Evolutionary conservation across 2,888 invertebrate species (phyloP), one percentile per base, ranked within the genome.

Genomic region (Lampropteryx suffumata): DNA sequence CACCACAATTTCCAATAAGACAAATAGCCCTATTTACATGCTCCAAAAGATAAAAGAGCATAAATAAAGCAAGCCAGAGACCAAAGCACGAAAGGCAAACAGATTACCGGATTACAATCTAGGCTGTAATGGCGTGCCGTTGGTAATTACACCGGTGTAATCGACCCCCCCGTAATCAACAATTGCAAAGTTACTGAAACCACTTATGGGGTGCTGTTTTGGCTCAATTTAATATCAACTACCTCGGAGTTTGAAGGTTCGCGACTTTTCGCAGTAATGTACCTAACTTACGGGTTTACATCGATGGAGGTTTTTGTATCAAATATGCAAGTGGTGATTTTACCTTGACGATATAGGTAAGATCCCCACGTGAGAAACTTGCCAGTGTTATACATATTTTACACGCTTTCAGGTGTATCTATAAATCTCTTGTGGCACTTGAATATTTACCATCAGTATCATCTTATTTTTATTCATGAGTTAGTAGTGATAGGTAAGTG

Each of bases 101-200:
- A 68, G 69, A 73, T 71, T 65, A 64, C 50, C 46, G 52, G 69
- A 73, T 69, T 61, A 66, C 59, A 58, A 67, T 65, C 66, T 58
- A 57, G 43, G 50, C 52, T 50, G 51, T 57, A 58, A 59, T 62
- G 56, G 60, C 57, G 64, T 60, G 57, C 54, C 49, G 55, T 34
- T 34, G 54, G 59, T 55, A 62, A 62, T 64, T 62, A 61, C 55
- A 48, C 48, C 39, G 28, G 54, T 52, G 67, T 69, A 71, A 71
- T 70, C 63, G 69, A 72, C 61, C 59, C 64, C 49, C 58, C 61
- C 58, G 62, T 66, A 65, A 72, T 67, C 69, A 74, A 71, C 75
- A 71, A 76, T 71, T 68, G 72, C 68, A 68, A 77, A 77, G 67
- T 76, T 67, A 70, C 68, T 61, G 61, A 69, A 70, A 67, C 66